Conservation (phyloP, 2,113 vertebrate genomes). For the Erythrolamprus reginae region DNA sequence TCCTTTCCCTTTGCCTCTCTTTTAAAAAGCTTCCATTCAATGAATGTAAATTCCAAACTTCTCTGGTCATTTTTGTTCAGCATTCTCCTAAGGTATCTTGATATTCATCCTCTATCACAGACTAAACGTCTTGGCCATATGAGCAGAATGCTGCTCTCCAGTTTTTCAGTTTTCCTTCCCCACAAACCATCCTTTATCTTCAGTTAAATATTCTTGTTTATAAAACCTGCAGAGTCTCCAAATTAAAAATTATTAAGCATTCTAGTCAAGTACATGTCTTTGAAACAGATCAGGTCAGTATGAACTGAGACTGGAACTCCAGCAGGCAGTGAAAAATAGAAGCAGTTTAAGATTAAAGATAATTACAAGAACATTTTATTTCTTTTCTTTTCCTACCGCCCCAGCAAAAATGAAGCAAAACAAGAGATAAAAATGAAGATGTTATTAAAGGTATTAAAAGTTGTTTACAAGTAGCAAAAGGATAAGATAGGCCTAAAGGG, state of each 20-base stretch:
- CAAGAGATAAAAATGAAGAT: neutral
- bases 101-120: neutral
- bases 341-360: neutral
- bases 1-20: neutral
- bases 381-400: neutral
- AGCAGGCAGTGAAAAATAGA: neutral
- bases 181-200: neutral
- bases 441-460: neutral
- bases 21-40: neutral
- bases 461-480: neutral
- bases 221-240: neutral
- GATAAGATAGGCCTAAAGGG: neutral
- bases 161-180: neutral
- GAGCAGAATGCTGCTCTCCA: neutral
- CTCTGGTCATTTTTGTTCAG: neutral
- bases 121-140: neutral
- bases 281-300: neutral
- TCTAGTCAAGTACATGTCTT: neutral
- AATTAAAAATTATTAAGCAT: neutral
- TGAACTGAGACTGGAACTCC: neutral
- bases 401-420: neutral
- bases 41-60: conserved; percentile 7
- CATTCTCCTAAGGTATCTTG: neutral
- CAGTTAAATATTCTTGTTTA: neutral
- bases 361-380: neutral